phyloP scores from a whole-genome alignment of 2,888 invertebrate species.

The Theretra japonica region DNA sequence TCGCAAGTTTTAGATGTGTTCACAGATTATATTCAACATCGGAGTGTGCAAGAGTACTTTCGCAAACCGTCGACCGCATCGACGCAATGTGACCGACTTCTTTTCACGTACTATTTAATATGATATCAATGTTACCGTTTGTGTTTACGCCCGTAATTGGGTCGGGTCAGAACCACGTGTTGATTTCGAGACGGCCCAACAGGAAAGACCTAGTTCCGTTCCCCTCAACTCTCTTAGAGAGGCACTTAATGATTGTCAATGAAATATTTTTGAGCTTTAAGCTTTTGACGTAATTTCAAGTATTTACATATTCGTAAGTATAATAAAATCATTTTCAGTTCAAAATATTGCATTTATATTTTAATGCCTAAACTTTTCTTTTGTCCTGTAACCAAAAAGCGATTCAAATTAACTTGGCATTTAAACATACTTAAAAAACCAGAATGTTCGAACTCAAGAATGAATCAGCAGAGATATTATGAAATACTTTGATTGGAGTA shows the following conservation, averaged over 20 bases:
- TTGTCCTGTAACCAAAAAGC: no score
- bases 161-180: conserved; percentile 12
- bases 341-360: no score
- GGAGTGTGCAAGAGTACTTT: conserved; percentile 45
- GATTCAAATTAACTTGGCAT: no score
- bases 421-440: no score
- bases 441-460: no score
- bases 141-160: conserved; percentile 24
- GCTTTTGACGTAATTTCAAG: no score
- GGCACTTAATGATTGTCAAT: neutral
- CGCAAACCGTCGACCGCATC: conserved; percentile 46
- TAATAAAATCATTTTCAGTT: no score
- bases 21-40: conserved; percentile 46
- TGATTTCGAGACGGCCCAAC: conserved; percentile 12
- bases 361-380: no score
- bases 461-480: no score
- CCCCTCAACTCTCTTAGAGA: neutral
- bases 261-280: no score
- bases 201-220: neutral
- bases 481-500: no score
- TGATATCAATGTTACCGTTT: conserved; percentile 43
- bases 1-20: conserved; percentile 46
- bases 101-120: conserved; percentile 55
- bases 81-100: conserved; percentile 52
- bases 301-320: no score